Conservation (phyloP, 2,113 vertebrate genomes). For the Notothenia rossii region DNA sequence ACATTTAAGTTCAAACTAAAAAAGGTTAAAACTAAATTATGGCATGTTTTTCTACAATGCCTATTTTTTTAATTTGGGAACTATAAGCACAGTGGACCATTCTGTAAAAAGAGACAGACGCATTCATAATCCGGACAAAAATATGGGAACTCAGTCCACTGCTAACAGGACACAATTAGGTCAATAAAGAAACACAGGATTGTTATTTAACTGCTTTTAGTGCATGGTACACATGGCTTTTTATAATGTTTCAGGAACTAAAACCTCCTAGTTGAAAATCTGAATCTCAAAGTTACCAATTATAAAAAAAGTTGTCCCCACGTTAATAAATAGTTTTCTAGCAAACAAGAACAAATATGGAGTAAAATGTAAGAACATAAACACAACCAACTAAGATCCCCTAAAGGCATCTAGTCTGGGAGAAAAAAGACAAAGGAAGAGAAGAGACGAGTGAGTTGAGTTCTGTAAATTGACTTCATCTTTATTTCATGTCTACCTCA, state of each 20-base stretch:
- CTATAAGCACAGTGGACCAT: too few species aligned
- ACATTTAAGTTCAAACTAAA: too few species aligned
- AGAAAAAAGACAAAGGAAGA: slow-evolving; percentile 39
- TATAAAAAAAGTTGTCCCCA: background rate
- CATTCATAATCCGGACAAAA: too few species aligned
- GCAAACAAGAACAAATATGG: background rate
- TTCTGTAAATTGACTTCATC: slow-evolving; percentile 78
- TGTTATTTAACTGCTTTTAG: background rate
- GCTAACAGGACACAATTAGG: background rate
- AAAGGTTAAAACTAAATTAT: too few species aligned
- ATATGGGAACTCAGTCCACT: too few species aligned
- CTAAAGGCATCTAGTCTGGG: background rate
- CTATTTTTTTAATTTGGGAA: too few species aligned
- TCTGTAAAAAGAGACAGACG: too few species aligned
- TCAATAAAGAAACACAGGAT: background rate
- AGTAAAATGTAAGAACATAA: too few species aligned
- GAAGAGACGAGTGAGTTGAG: slow-evolving; percentile 49
- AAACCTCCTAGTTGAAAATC: background rate
- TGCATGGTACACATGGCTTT: background rate
- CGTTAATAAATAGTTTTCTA: background rate
- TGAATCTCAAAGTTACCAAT: background rate
- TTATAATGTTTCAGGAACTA: background rate
- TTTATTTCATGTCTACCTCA: slow-evolving; percentile 82
- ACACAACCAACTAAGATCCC: background rate
- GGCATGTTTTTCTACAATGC: too few species aligned